Percentiles rank a stretch among this genome's conserved stretches.
These are phyloP conservation scores for Phalacrocorax aristotelis DNA, from an alignment of 2,113 vertebrate species.

Conservation along the genomic window DNA sequence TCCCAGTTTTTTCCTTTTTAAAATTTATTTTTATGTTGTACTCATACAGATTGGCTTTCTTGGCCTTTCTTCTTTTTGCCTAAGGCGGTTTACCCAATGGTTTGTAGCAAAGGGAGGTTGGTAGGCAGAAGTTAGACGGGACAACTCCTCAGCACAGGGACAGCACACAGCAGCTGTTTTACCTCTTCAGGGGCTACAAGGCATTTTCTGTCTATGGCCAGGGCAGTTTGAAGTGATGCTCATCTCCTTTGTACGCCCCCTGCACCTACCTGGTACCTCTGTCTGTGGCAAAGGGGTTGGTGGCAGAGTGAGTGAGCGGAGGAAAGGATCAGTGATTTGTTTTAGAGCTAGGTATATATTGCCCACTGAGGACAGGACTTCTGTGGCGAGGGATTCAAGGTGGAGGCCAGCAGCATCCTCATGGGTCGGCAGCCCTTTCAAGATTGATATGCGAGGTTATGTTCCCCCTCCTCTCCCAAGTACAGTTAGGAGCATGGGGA, in stretches of 20 bases:
- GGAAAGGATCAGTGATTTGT: not conserved
- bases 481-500: not conserved
- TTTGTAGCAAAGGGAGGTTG: not conserved
- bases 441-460: not conserved
- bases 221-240: not conserved
- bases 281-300: not conserved
- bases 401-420: not conserved
- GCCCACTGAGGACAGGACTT: not conserved
- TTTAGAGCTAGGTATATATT: not conserved
- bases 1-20: constrained; percentile 24
- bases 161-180: not conserved
- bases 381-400: not conserved
- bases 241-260: not conserved
- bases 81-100: not conserved
- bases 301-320: not conserved
- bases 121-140: not conserved
- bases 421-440: not conserved
- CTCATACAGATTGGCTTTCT: constrained; percentile 19
- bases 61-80: not conserved
- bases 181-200: not conserved
- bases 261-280: not conserved
- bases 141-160: not conserved
- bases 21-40: constrained; percentile 39
- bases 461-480: not conserved
- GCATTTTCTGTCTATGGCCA: not conserved